A percentile compares a stretch with the other conserved stretches of the same genome.
These are phyloP conservation scores for Protomyctophum bolini DNA, from an alignment of 2,113 vertebrate genomes.

Conservation along the genomic window DNA sequence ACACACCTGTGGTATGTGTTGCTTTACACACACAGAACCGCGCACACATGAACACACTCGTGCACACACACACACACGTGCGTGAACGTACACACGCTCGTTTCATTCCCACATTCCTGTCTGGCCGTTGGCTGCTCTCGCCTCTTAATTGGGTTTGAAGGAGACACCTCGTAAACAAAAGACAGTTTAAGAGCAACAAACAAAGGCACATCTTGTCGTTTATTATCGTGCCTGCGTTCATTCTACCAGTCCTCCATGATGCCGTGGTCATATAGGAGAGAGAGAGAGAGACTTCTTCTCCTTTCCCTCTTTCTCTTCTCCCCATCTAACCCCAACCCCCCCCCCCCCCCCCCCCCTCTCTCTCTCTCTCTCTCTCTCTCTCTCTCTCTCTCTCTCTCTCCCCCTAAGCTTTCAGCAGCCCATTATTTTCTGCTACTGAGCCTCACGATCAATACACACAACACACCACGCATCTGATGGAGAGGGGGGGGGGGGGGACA, in stretches of 20 bases:
- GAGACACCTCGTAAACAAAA: slow-evolving; percentile 45
- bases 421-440: no score
- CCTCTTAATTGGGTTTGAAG: slow-evolving; percentile 55
- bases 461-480: no score
- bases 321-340: not conserved
- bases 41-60: not conserved
- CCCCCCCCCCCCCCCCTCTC: slow-evolving; percentile 14
- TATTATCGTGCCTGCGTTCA: slow-evolving; percentile 38
- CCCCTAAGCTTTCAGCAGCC: no score
- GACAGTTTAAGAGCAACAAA: slow-evolving; percentile 41
- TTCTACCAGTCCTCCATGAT: slow-evolving; percentile 39
- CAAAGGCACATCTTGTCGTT: slow-evolving; percentile 53
- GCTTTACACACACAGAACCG: not conserved
- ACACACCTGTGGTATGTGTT: no score
- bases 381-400: slow-evolving; percentile 68
- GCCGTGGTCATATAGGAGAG: slow-evolving; percentile 29
- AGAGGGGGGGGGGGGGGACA: slow-evolving; percentile 1
- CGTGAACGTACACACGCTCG: slow-evolving; percentile 61
- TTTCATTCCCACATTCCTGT: slow-evolving; percentile 13
- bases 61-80: not conserved
- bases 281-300: no score
- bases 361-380: slow-evolving; percentile 43
- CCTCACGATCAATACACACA: no score
- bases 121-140: not conserved
- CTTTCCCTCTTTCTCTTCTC: no score